Evolutionary conservation across 1,140 invertebrate genomes (phyloP), one percentile per base, ranked within the genome.

Genomic region (Brachionus manjavacas): DNA sequence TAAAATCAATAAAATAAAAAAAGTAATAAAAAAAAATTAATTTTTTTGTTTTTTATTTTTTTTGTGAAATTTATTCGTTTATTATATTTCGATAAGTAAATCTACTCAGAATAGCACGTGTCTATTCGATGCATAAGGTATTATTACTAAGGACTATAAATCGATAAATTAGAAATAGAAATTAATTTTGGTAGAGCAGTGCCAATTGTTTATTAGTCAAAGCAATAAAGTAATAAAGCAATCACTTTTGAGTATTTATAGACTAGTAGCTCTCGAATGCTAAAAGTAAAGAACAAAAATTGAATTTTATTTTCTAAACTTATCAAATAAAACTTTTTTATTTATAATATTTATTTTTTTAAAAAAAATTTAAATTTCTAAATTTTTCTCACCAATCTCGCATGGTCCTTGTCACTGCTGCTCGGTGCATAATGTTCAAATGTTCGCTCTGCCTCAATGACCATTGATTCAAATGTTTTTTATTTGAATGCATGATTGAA

Each of bases 81-180:
- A 72, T 72, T 72, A 16, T 72, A 72, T 46, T 72, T 72, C 68
- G 68, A 72, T 72, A 72, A 72, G 68, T 72, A 72, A 72, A 72
- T 39, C 68, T 72, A 72, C 68, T 72, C 68, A 72, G 35, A 39
- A 72, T 41, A 72, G 39, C 68, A 72, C 68, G 68, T 72, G 68
- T 72, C 68, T 72, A 72, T 72, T 72, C 35, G 25, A 31, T 14
- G n/a, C 14, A 35, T 31, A 39, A 72, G 35, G 68, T 39, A 41
- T 39, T 39, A 68, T 68, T 68, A 39, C 41, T 41, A 72, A 72
- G 35, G 68, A 39, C 39, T 72, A 72, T 72, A 72, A 72, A 72
- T 72, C 68, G 68, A 72, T 72, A 72, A 72, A 72, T 72, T 72
- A 72, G 68, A 39, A 68, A 68, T 68, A 68, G 66, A 31, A 31